Conservation (phyloP, 1,140 invertebrate genomes). For the Gryllus bimaculatus region DNA sequence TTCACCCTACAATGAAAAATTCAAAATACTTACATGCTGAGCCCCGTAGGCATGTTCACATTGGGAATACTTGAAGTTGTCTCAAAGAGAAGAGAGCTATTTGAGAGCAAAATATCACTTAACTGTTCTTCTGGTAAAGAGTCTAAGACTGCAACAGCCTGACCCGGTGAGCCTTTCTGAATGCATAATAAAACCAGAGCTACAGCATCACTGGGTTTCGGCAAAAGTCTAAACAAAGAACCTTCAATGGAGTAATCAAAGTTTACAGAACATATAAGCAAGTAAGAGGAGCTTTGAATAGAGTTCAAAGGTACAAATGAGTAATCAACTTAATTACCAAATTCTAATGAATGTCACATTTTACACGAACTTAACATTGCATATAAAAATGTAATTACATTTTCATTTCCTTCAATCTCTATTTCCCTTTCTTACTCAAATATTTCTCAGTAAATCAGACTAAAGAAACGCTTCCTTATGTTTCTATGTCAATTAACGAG, state of each 20-base stretch:
- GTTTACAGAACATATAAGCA: no score
- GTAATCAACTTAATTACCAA: no score
- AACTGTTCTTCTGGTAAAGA: constrained; percentile 35
- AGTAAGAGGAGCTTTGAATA: no score
- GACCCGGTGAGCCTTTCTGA: constrained; percentile 40
- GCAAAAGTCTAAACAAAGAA: constrained; percentile 23
- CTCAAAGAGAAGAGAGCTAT: constrained; percentile 27
- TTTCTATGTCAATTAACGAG: no score
- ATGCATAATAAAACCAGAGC: constrained; percentile 42
- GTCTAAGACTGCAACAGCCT: constrained; percentile 37
- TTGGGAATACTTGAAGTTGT: neutral
- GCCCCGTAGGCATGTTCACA: neutral
- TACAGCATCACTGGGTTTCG: constrained; percentile 33
- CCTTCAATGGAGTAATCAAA: neutral
- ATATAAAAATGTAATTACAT: no score
- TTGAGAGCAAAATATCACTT: constrained; percentile 32
- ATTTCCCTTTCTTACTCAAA: no score
- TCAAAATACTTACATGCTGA: neutral
- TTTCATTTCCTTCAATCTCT: no score
- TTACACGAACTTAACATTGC: no score
- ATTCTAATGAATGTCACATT: no score
- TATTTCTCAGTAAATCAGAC: no score
- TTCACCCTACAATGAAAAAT: neutral
- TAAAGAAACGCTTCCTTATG: no score
- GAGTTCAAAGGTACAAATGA: no score